These are phyloP conservation scores for Agapostemon virescens DNA, from an alignment of 2,888 invertebrate genomes.

Conservation along the genomic window DNA sequence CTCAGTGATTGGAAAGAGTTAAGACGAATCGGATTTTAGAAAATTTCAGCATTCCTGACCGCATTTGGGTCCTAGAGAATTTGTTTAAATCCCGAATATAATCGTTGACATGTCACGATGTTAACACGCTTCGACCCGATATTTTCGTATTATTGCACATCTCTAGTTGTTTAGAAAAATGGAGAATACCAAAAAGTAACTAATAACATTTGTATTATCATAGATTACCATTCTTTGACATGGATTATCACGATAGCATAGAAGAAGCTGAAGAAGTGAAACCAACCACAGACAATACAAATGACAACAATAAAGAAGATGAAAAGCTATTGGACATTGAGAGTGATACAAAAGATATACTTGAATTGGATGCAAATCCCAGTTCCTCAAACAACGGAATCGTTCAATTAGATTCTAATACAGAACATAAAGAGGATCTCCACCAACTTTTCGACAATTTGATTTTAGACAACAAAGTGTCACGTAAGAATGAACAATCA, in stretches of 20 bases:
- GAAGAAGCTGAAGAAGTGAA: constrained; percentile 75
- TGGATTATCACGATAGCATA: constrained; percentile 78
- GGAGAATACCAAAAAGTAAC: background rate
- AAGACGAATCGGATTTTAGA: too few species aligned
- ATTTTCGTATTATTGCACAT: too few species aligned
- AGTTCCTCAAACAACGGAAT: constrained; percentile 53
- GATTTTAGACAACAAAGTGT: constrained; percentile 49
- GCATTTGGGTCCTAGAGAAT: too few species aligned
- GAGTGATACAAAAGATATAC: constrained; percentile 52
- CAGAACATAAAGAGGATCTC: constrained; percentile 62
- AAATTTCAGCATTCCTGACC: too few species aligned
- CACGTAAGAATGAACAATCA: constrained; percentile 33
- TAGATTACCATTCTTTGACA: constrained; percentile 79
- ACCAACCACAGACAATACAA: constrained; percentile 44
- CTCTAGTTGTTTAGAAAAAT: background rate
- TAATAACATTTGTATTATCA: constrained; percentile 26
- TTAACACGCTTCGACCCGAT: too few species aligned
- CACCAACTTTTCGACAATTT: constrained; percentile 71
- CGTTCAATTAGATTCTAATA: constrained; percentile 23
- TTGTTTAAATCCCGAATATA: too few species aligned
- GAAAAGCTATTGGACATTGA: constrained; percentile 73
- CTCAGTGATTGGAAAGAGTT: too few species aligned
- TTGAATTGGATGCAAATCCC: constrained; percentile 43
- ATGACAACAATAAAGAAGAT: constrained; percentile 50
- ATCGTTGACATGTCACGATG: too few species aligned